Evolutionary conservation across 2,797 vertebrate genomes (phyloP).

Genomic region (Melopsittacus undulatus): DNA sequence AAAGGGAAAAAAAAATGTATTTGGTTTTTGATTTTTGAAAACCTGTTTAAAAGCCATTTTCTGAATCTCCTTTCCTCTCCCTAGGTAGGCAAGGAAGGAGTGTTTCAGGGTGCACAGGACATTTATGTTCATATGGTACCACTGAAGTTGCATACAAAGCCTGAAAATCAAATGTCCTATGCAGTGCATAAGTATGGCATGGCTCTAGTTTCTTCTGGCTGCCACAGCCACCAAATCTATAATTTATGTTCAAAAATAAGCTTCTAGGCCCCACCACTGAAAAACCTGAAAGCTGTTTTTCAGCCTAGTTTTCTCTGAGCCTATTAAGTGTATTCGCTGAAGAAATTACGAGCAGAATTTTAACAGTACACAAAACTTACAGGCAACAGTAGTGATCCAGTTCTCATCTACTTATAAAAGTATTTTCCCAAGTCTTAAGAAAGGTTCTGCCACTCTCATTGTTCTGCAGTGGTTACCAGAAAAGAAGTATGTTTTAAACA

Average conservation of each 20-base stretch:
- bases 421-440: neutral
- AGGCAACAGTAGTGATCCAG: neutral
- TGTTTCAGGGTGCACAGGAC: neutral
- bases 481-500: neutral
- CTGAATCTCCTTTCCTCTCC: neutral
- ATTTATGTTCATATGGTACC: neutral
- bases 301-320: neutral
- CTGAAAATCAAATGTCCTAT: neutral
- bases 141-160: neutral
- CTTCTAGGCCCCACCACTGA: neutral
- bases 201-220: neutral
- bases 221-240: neutral
- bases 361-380: neutral
- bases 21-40: neutral
- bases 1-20: neutral
- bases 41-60: neutral
- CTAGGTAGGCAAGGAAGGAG: neutral
- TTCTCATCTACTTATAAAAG: neutral
- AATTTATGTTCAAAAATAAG: constrained; percentile 1
- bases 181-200: neutral
- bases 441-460: neutral
- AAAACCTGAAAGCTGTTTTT: neutral
- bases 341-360: neutral
- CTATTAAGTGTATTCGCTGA: neutral
- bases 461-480: neutral